Base-by-base conservation (phyloP, 2,113 vertebrate species). In the Oreocharis arfaki region DNA sequence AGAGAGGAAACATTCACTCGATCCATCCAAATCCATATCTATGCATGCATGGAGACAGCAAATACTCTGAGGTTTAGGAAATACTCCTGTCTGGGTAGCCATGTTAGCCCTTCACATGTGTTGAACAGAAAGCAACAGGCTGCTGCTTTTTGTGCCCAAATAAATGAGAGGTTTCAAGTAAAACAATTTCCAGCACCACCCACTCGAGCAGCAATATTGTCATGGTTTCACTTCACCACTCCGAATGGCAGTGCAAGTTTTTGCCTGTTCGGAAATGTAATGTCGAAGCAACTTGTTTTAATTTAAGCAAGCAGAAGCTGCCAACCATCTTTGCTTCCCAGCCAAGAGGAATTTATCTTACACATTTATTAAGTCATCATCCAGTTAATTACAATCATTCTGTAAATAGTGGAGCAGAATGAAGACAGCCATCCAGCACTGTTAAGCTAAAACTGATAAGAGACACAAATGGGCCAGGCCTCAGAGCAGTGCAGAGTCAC, bases 231-330 rank as follows among this genome's bases (percentile, higher is more conserved):
- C 82, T 96, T 96, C 78, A 94, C 87, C 14, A 1, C 83, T 80
- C 90, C 2, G 7, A 89, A 87, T 96, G 95, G 75, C 84, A 56
- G 71, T 63, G 84, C 93, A 84, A 91, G 94, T 90, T 93, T 90
- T 85, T 74, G 94, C 94, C 80, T 94, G 94, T 89, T 97, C 96
- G 87, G 89, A 97, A 96, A 96, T 53, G 86, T 89, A 92, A 85
- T 35, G 92, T 94, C 46, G 53, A 97, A 97, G 80, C 87, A 90
- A 75, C 88, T 96, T 97, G 97, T 97, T 98, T 97, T 96, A 95
- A 97, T 97, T 95, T 95, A 94, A 53, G 53, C 86, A 32, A 80
- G 94, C 35, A 89, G 49, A 88, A 46, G 84, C 78, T 96, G 96
- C 96, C 97, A 97, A 88, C 80, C 73, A 77, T 60, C 91, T 92